Conservation (phyloP, 2,113 vertebrate species). For the Albula goreensis region DNA sequence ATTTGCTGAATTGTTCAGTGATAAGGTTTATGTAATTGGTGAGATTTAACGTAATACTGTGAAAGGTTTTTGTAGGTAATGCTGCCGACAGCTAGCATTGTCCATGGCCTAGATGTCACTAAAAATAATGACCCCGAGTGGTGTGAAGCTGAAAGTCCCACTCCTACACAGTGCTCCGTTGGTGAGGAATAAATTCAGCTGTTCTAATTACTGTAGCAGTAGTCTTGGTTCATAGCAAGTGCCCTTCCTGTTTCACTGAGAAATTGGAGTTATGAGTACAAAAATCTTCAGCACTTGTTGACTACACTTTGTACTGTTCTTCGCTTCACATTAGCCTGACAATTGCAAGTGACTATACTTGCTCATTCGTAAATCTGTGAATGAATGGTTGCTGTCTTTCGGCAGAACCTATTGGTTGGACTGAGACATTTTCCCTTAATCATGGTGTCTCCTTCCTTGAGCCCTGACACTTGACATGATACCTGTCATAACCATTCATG, state of each 20-base stretch:
- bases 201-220: not conserved
- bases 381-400: not conserved
- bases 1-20: constrained; percentile 5
- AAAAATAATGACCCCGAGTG: not conserved
- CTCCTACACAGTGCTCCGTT: not conserved
- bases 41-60: not conserved
- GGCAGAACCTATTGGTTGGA: not conserved
- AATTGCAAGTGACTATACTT: not conserved
- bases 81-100: not conserved
- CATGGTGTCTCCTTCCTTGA: not conserved
- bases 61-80: constrained; percentile 8
- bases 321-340: not conserved
- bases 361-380: not conserved
- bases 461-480: not conserved
- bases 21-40: constrained; percentile 1
- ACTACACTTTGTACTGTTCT: not conserved
- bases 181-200: not conserved
- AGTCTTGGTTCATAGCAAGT: not conserved
- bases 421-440: not conserved
- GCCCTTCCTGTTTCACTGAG: not conserved
- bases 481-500: not conserved
- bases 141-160: not conserved
- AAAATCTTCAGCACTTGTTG: not conserved
- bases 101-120: not conserved
- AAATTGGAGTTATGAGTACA: not conserved